These are phyloP conservation scores for Onchidella celtica DNA, from an alignment of 2,888 invertebrate species.

Conservation along the genomic window DNA sequence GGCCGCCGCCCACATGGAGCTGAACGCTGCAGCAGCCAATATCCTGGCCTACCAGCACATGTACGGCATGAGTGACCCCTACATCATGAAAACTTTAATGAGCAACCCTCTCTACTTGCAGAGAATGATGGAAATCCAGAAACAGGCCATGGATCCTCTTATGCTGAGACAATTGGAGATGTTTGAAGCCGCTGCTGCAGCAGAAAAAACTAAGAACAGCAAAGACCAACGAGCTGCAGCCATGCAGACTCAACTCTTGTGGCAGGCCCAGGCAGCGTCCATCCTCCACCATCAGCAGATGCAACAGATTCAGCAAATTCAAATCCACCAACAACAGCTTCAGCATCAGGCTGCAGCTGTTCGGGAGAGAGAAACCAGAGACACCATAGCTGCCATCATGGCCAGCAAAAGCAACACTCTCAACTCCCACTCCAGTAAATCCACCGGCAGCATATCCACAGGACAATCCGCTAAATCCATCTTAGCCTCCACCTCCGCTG, in stretches of 20 bases:
- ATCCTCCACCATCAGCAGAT: slow-evolving; percentile 51
- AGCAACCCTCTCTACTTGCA: slow-evolving; percentile 50
- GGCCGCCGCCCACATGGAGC: slow-evolving; percentile 49
- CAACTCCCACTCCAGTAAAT: slow-evolving; percentile 27
- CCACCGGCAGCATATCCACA: slow-evolving; percentile 49
- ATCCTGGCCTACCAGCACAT: slow-evolving; percentile 47
- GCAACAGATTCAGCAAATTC: slow-evolving; percentile 49
- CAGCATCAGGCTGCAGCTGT: slow-evolving; percentile 44
- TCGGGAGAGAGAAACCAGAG: slow-evolving; percentile 42
- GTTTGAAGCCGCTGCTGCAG: slow-evolving; percentile 46
- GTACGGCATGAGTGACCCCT: slow-evolving; percentile 50
- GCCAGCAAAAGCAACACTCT: slow-evolving; percentile 45
- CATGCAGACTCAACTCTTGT: slow-evolving; percentile 38
- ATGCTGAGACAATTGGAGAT: slow-evolving; percentile 50
- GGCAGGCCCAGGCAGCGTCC: slow-evolving; percentile 48
- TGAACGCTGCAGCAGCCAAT: slow-evolving; percentile 49
- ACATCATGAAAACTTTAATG: slow-evolving; percentile 51
- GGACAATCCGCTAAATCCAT: slow-evolving; percentile 49
- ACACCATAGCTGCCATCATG: slow-evolving; percentile 50
- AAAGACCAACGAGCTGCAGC: slow-evolving; percentile 44
- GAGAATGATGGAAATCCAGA: slow-evolving; percentile 50
- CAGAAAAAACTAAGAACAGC: slow-evolving; percentile 47
- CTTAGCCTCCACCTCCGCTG: slow-evolving; percentile 24
- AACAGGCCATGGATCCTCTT: slow-evolving; percentile 50
- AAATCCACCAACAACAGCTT: slow-evolving; percentile 47